A percentile compares a stretch with the other conserved stretches of the same genome.
Conservation (phyloP, 2,797 vertebrate species). For the Cuniculus paca region DNA sequence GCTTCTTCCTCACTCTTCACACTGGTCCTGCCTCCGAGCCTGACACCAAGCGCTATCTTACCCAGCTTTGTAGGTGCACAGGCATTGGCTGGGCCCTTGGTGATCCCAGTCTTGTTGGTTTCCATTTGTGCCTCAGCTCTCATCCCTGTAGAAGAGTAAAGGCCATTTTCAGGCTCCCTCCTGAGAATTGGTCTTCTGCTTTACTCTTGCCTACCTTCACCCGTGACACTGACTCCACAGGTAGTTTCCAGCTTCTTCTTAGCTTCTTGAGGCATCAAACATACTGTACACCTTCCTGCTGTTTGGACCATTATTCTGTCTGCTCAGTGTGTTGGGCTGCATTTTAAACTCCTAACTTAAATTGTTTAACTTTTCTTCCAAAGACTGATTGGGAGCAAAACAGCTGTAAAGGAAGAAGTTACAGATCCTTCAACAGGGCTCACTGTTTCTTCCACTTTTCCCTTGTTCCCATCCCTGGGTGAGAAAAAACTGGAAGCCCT, state of each 20-base stretch:
- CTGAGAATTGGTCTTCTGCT: neutral
- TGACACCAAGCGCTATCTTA: neutral
- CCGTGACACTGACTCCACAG: neutral
- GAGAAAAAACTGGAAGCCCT: neutral
- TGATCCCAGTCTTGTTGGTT: neutral
- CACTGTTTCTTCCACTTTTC: neutral
- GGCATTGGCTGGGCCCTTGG: neutral
- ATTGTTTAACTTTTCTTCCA: neutral
- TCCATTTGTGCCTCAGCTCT: neutral
- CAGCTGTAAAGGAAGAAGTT: neutral
- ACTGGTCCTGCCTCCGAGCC: too few relatives aligned
- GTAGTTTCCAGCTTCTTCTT: neutral
- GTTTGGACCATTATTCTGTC: neutral
- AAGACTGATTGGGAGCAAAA: neutral
- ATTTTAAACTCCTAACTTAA: slow-evolving; percentile 38
- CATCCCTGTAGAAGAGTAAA: neutral
- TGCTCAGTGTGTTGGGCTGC: neutral
- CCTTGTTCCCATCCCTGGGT: too few relatives aligned
- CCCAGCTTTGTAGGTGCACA: neutral
- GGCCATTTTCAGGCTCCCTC: neutral
- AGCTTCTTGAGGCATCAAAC: neutral
- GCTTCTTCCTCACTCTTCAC: neutral
- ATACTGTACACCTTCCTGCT: neutral
- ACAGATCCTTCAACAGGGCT: neutral
- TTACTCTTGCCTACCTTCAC: too few relatives aligned